Evolutionary conservation across 2,797 vertebrate species (phyloP).

Genomic region (Ctenosaura bakeri): DNA sequence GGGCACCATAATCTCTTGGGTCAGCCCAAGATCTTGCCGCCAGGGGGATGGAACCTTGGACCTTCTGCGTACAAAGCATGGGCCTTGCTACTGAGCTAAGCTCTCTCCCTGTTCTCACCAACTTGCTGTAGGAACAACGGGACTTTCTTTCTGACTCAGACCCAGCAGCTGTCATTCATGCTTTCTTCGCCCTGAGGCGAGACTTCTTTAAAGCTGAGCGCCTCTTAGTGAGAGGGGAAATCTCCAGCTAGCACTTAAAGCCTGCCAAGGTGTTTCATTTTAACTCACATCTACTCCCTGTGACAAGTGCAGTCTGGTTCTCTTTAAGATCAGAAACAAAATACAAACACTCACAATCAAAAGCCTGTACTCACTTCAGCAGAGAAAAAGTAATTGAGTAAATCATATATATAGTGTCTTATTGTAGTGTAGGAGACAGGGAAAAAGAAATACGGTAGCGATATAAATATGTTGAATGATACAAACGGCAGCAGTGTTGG

Average conservation of each 20-base stretch:
- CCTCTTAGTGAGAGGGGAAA: background rate
- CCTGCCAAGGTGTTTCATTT: constrained; percentile 54
- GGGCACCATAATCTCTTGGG: background rate
- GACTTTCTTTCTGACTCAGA: background rate
- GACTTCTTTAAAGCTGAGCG: background rate
- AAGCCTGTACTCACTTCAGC: constrained; percentile 63
- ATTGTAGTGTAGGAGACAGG: constrained; percentile 60
- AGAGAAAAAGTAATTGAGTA: constrained; percentile 56
- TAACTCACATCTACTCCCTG: constrained; percentile 36
- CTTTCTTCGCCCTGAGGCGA: background rate
- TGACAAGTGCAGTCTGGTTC: constrained; percentile 40
- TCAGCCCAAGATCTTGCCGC: background rate
- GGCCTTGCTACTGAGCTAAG: background rate
- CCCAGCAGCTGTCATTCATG: background rate
- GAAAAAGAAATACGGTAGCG: constrained; percentile 63
- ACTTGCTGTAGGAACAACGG: background rate
- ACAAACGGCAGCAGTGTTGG: constrained; percentile 62
- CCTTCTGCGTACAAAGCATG: background rate
- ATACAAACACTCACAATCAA: constrained; percentile 69
- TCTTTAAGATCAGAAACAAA: constrained; percentile 58
- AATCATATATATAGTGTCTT: constrained; percentile 57
- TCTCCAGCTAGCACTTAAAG: background rate
- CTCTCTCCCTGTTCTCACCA: background rate
- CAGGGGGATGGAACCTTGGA: background rate
- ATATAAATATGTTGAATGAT: constrained; percentile 69